A percentile compares a stretch with the other conserved stretches of the same genome.
Conservation (phyloP, 2,888 invertebrate genomes). For the Torymus tubicola region DNA sequence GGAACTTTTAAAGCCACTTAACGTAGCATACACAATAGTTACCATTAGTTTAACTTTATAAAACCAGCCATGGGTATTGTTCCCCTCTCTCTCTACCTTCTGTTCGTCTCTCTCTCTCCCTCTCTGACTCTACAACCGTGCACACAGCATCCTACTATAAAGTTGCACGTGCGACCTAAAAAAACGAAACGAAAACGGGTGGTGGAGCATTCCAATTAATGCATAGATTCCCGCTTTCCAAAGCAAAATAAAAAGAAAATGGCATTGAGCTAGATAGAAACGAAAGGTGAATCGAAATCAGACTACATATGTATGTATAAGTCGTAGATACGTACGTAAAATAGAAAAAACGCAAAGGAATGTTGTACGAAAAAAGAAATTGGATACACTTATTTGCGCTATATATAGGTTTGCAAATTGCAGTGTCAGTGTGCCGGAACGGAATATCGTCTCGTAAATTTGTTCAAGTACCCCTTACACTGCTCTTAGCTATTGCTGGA, state of each 20-base stretch:
- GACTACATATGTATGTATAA: neutral
- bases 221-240: conserved; percentile 19
- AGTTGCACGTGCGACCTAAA: conserved; percentile 1
- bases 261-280: conserved; percentile 1
- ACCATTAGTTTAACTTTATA: conserved; percentile 50
- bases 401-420: conserved; percentile 6
- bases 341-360: neutral
- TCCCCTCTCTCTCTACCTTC: too few species aligned
- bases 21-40: conserved; percentile 24
- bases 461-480: neutral
- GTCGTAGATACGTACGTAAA: neutral
- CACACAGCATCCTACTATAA: too few species aligned
- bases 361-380: neutral
- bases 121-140: too few species aligned
- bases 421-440: neutral
- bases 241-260: neutral
- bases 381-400: neutral
- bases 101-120: too few species aligned
- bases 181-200: neutral
- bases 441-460: conserved; percentile 47
- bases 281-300: conserved; percentile 30
- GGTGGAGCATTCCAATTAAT: conserved; percentile 39
- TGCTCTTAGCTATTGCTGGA: too few species aligned
- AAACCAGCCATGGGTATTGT: neutral
- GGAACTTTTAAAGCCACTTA: conserved; percentile 38